phyloP scores from a whole-genome alignment of 2,888 invertebrate genomes.

The Trissolcus brochymenae region DNA sequence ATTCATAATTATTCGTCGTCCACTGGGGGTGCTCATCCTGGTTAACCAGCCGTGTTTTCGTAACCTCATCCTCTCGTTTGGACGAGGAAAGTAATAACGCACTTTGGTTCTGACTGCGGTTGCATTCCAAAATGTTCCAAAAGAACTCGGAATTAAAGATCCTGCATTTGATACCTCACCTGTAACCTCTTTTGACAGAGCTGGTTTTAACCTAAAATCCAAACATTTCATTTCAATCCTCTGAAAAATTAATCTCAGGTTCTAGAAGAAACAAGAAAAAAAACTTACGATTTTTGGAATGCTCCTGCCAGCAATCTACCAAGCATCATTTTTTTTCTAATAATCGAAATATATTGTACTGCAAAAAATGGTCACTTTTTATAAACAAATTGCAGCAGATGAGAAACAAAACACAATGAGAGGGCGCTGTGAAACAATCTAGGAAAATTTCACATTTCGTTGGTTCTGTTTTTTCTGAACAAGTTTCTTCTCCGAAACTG shows the following conservation, averaged over 20 bases:
- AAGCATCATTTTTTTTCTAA: conserved; percentile 1
- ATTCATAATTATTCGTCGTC: conserved; percentile 79
- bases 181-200: conserved; percentile 12
- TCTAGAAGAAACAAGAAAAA: no score
- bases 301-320: conserved; percentile 10
- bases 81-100: conserved; percentile 85
- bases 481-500: no score
- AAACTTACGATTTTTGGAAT: conserved; percentile 22
- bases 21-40: conserved; percentile 84
- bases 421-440: no score
- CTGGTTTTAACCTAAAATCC: conserved; percentile 19
- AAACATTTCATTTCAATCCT: neutral
- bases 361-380: neutral
- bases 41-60: conserved; percentile 83
- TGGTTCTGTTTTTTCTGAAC: no score
- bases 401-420: no score
- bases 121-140: conserved; percentile 62
- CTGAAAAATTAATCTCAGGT: no score
- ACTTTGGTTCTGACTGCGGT: conserved; percentile 76
- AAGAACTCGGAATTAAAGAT: conserved; percentile 24
- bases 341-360: neutral
- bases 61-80: conserved; percentile 84
- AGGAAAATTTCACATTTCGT: no score
- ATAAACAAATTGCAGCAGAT: neutral
- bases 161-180: neutral